phyloP scores from a whole-genome alignment of 53 echinoderm and acorn worm genomes.

The Arbacia lixula region DNA sequence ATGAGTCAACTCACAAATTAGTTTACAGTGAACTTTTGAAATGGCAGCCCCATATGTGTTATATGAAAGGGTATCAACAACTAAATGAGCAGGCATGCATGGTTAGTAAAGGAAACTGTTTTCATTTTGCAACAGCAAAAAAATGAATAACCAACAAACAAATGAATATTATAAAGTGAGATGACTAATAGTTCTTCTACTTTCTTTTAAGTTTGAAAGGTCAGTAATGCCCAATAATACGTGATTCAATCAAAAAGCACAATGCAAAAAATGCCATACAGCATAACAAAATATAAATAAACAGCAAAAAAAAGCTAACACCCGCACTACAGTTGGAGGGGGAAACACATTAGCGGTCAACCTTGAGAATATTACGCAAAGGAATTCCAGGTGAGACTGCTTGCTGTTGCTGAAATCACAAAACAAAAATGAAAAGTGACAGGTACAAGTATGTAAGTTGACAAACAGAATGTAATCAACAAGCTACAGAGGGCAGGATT shows the following conservation, averaged over 20 bases:
- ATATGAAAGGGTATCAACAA: background rate
- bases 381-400: slow-evolving; percentile 46
- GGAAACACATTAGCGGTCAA: slow-evolving; percentile 44
- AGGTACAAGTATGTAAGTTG: slow-evolving; percentile 16
- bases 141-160: too few species aligned
- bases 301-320: slow-evolving; percentile 57
- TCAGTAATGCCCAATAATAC: slow-evolving; percentile 51
- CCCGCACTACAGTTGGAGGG: slow-evolving; percentile 54
- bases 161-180: too few species aligned
- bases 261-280: slow-evolving; percentile 62
- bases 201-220: slow-evolving; percentile 4
- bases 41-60: slow-evolving; percentile 15
- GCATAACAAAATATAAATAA: slow-evolving; percentile 52
- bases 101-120: too few species aligned
- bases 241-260: slow-evolving; percentile 44
- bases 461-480: too few species aligned
- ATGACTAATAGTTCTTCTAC: background rate
- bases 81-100: slow-evolving; percentile 34
- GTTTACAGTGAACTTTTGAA: background rate
- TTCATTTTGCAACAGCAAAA: too few species aligned
- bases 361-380: slow-evolving; percentile 53
- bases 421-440: slow-evolving; percentile 51
- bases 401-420: slow-evolving; percentile 58
- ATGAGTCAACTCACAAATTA: too few species aligned
- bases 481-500: too few species aligned